These are phyloP conservation scores for Drosophila pectinifera DNA, from an alignment of 1,140 invertebrate genomes.

Conservation along the genomic window DNA sequence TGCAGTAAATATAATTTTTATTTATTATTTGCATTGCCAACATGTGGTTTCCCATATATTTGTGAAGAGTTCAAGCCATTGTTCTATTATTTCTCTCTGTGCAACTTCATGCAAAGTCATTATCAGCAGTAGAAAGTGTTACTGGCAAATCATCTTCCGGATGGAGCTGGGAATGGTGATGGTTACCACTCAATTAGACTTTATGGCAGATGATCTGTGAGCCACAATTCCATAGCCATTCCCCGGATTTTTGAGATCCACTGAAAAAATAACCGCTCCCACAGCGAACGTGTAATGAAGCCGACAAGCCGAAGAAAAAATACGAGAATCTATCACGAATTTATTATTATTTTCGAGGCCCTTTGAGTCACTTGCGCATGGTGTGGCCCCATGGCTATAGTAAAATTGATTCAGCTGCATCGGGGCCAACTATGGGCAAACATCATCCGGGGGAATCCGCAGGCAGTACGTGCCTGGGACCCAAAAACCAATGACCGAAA, in stretches of 20 bases:
- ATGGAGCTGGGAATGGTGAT: conserved; percentile 5
- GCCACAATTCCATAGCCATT: not conserved
- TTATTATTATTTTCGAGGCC: conserved; percentile 27
- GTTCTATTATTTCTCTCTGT: conserved; percentile 1
- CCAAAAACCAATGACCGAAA: conserved; percentile 17
- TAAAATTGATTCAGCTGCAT: conserved; percentile 30
- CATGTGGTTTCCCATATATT: not conserved
- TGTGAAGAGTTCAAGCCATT: not conserved
- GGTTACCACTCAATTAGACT: conserved; percentile 11
- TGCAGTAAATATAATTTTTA: not conserved
- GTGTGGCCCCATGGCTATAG: conserved; percentile 10
- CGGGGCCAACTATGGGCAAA: conserved; percentile 17
- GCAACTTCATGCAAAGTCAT: conserved; percentile 42
- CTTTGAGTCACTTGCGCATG: not conserved
- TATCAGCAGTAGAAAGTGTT: conserved; percentile 70
- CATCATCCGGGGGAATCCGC: conserved; percentile 37
- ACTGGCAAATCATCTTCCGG: conserved; percentile 55
- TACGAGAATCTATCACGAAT: conserved; percentile 40
- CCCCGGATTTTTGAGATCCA: not conserved
- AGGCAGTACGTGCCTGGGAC: conserved; percentile 49
- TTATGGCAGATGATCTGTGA: conserved; percentile 7
- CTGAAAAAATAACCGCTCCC: conserved; percentile 6
- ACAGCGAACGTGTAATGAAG: conserved; percentile 8
- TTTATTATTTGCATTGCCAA: not conserved
- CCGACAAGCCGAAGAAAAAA: conserved; percentile 9